Conservation (phyloP, 92 coral and sea anemone species). For the Porites divaricata region DNA sequence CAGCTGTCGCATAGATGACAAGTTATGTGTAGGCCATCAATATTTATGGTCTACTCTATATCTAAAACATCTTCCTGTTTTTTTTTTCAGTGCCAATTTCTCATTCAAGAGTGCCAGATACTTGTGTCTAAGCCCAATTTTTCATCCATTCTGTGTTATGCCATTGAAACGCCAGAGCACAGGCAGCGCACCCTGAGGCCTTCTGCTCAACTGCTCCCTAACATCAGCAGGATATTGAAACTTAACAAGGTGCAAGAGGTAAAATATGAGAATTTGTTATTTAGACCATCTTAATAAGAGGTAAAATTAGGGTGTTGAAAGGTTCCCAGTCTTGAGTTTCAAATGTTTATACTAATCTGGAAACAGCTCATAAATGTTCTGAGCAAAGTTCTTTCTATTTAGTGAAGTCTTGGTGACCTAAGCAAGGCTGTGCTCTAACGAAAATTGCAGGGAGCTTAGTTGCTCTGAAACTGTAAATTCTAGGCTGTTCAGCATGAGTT, state of each 20-base stretch:
- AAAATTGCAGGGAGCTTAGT: too few species aligned
- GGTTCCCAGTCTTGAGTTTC: too few species aligned
- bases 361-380: too few species aligned
- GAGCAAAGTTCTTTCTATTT: too few species aligned
- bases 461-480: too few species aligned
- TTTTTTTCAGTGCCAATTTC: conserved; percentile 76
- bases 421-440: too few species aligned
- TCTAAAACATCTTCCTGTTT: conserved; percentile 8
- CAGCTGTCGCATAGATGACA: too few species aligned
- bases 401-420: too few species aligned
- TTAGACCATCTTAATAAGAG: too few species aligned
- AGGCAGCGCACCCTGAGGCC: conserved; percentile 93
- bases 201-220: conserved; percentile 83
- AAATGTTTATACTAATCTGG: too few species aligned
- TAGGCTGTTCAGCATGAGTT: too few species aligned
- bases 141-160: conserved; percentile 91
- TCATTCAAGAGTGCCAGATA: conserved; percentile 93
- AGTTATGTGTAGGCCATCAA: neutral
- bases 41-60: conserved; percentile 1
- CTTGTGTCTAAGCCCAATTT: conserved; percentile 94
- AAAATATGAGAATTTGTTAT: neutral
- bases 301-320: too few species aligned
- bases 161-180: conserved; percentile 97
- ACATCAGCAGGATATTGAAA: conserved; percentile 91
- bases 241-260: conserved; percentile 98